A percentile compares a stretch with the other conserved stretches of the same genome.
Conservation (phyloP, 2,113 vertebrate genomes). For the Leucosticte australis region DNA sequence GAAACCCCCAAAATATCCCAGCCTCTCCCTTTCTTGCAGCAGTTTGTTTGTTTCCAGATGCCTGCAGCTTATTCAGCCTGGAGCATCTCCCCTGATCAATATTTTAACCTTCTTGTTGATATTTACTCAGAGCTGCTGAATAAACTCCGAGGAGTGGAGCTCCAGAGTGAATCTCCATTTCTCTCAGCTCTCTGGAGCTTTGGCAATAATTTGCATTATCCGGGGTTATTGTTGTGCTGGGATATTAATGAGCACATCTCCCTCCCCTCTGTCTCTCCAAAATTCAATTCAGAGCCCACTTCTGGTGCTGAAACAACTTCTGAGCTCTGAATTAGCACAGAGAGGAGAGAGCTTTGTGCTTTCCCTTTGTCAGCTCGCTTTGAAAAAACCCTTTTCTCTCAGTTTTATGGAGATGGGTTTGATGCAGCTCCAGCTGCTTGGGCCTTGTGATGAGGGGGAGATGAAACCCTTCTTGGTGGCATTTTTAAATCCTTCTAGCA, state of each 20-base stretch:
- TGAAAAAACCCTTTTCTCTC: not conserved
- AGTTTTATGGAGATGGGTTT: not conserved
- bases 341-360: conserved; percentile 20
- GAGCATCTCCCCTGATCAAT: conserved; percentile 56
- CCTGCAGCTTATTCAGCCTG: not conserved
- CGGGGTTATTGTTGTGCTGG: conserved; percentile 24
- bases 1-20: not conserved
- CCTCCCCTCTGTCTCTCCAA: not conserved
- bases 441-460: not conserved
- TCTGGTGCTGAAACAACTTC: not conserved
- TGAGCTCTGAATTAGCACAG: not conserved
- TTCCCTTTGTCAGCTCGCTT: not conserved
- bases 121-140: conserved; percentile 51
- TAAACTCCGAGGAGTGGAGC: conserved; percentile 19
- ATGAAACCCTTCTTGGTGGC: not conserved
- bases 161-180: conserved; percentile 27
- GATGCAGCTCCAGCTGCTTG: not conserved
- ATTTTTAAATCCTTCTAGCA: not conserved
- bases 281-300: not conserved
- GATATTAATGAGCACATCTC: conserved; percentile 43
- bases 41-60: conserved; percentile 54
- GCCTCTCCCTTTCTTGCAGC: not conserved
- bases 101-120: conserved; percentile 63
- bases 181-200: conserved; percentile 31
- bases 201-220: conserved; percentile 50